Base-by-base conservation (phyloP, 92 coral and sea anemone species). In the Bergia puertoricense region DNA sequence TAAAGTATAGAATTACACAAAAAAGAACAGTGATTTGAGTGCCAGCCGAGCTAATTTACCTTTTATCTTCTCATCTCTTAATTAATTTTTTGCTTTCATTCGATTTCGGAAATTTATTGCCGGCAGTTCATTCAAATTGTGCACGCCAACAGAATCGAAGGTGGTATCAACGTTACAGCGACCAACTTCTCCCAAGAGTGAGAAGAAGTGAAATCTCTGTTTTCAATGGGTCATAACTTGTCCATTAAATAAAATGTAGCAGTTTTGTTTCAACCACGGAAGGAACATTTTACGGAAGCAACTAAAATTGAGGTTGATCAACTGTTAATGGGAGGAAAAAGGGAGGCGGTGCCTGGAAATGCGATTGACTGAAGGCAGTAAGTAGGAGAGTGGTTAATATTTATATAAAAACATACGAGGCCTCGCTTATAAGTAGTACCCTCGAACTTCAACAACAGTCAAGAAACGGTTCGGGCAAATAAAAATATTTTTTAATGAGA, bases 61-160 rank as follows among this genome's bases (percentile, higher is more conserved):
- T 82, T 73, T 84, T 84, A 84, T 84, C 87, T 84, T 84, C 77
- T 3, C 69, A 95, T 90, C 96, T 84, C 92, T 90, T 95, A 95
- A 95, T 95, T 95, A 95, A 93, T 95, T 92, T 91, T 90, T 85
- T 89, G 88, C 90, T 94, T 93, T 92, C 40, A 71, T 84, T 84
- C 42, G 42, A 45, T 69, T 45, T 43, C 59, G 37, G 77, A 46
- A 66, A 84, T 37, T 71, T 62, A 62, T 62, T 62, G 23, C 30
- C 30, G 30, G 30, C 2, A 62, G 23, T 62, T 23, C 8, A 2
- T 62, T 62, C 46, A 37, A 79, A 54, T 54, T 68, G 37, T 50
- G 87, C 87, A 84, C 87, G 87, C 79, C 75, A 71, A 46, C 77
- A 68, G 46, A 5, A 69, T 38, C 15, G 67, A 57, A 66, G n/a